Conservation (phyloP, 2,888 invertebrate genomes). For the Leptinotarsa peninsularis region DNA sequence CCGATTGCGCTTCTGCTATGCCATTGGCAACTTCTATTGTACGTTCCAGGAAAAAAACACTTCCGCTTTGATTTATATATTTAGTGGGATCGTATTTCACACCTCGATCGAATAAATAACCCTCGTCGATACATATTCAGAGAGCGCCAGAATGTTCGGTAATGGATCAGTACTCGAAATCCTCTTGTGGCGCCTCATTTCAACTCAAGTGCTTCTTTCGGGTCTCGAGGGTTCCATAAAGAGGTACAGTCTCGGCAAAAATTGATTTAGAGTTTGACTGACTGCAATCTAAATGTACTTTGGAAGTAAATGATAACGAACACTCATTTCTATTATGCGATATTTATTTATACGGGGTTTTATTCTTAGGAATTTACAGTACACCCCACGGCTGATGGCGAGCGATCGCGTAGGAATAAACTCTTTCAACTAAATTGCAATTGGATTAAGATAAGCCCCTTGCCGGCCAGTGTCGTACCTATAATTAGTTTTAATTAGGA, state of each 20-base stretch:
- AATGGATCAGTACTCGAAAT: slow-evolving; percentile 24
- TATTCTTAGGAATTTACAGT: too few species aligned
- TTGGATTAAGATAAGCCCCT: too few species aligned
- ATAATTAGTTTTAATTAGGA: too few species aligned
- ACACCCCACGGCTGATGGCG: too few species aligned
- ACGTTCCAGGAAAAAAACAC: background rate
- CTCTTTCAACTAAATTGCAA: too few species aligned
- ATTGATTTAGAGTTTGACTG: background rate
- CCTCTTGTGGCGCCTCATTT: slow-evolving; percentile 13
- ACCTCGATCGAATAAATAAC: slow-evolving; percentile 1
- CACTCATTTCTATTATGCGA: too few species aligned
- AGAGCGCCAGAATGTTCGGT: slow-evolving; percentile 3
- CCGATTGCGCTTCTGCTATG: background rate
- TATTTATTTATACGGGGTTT: too few species aligned
- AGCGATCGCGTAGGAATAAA: too few species aligned
- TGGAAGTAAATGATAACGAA: too few species aligned
- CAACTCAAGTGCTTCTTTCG: slow-evolving; percentile 14
- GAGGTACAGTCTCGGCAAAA: background rate
- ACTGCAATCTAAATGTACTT: too few species aligned
- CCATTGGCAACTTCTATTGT: background rate
- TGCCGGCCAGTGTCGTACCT: too few species aligned
- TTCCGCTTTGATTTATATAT: slow-evolving; percentile 3
- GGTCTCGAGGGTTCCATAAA: background rate
- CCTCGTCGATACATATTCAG: slow-evolving; percentile 10
- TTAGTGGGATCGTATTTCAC: background rate